Percentiles rank a stretch among this genome's conserved stretches.
These are phyloP conservation scores for Allophyes oxyacanthae DNA, from an alignment of 2,888 invertebrate genomes.

Conservation along the genomic window DNA sequence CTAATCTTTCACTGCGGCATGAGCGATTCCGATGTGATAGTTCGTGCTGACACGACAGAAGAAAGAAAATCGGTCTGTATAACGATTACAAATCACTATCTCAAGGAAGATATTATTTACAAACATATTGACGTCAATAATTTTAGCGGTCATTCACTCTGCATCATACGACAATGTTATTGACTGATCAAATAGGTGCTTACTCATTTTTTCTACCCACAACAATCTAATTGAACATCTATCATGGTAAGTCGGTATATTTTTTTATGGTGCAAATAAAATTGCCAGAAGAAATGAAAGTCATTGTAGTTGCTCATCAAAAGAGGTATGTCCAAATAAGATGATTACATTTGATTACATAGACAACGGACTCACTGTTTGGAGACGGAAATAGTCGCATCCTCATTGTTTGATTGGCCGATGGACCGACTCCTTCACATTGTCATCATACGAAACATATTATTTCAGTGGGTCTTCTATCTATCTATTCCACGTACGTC, in stretches of 20 bases:
- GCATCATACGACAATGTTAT: neutral
- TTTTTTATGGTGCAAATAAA: neutral
- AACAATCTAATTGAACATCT: neutral
- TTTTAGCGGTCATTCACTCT: slow-evolving; percentile 1
- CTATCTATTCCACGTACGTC: too few relatives aligned
- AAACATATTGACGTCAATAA: slow-evolving; percentile 1
- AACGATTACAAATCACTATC: too few relatives aligned
- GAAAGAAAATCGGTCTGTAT: too few relatives aligned
- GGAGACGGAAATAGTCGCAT: neutral
- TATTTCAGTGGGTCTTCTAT: too few relatives aligned
- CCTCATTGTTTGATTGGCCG: too few relatives aligned
- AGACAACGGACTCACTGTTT: slow-evolving; percentile 1
- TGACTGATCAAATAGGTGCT: neutral
- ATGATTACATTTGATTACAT: slow-evolving; percentile 34
- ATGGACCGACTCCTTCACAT: too few relatives aligned
- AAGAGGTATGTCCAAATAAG: slow-evolving; percentile 3
- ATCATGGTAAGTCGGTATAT: neutral
- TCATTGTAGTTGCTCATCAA: slow-evolving; percentile 14
- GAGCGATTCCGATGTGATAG: too few relatives aligned
- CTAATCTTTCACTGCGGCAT: too few relatives aligned
- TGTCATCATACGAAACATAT: too few relatives aligned
- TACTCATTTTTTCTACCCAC: neutral
- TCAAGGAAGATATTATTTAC: too few relatives aligned
- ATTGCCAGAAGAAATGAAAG: slow-evolving; percentile 10
- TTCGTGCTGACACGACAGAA: too few relatives aligned